Evolutionary conservation across 2,888 invertebrate genomes (phyloP).

Genomic region (Pachliopta kotzebuea): DNA sequence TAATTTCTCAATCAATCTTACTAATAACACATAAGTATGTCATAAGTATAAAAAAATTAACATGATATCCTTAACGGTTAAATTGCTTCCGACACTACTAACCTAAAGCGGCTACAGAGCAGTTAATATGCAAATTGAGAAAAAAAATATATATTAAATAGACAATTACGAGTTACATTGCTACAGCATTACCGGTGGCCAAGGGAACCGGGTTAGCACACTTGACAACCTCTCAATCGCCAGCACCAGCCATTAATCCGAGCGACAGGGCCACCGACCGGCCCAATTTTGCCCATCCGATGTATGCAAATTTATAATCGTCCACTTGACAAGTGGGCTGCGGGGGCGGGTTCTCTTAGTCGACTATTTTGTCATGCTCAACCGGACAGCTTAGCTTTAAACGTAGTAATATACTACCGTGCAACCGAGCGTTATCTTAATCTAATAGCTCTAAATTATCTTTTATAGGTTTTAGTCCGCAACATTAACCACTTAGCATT

Average conservation of each 20-base stretch:
- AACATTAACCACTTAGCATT: background rate
- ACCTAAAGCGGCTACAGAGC: background rate
- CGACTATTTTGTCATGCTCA: conserved; percentile 24
- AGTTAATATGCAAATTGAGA: conserved; percentile 4
- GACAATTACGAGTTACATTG: conserved; percentile 15
- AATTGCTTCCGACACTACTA: background rate
- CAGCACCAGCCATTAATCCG: conserved; percentile 33
- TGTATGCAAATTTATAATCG: conserved; percentile 36
- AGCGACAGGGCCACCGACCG: conserved; percentile 33
- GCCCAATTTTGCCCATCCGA: conserved; percentile 32
- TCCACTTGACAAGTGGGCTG: conserved; percentile 34
- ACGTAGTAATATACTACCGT: background rate
- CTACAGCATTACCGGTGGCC: background rate
- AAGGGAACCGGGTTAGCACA: conserved; percentile 13
- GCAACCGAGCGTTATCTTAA: conserved; percentile 1
- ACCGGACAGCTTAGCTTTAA: conserved; percentile 13
- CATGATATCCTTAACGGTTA: background rate
- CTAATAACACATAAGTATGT: background rate
- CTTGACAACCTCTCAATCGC: conserved; percentile 13
- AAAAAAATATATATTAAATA: conserved; percentile 15
- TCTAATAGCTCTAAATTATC: background rate
- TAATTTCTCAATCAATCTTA: too few relatives aligned
- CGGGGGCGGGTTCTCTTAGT: conserved; percentile 15
- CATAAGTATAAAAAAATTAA: background rate
- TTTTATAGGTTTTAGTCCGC: background rate